Evolutionary conservation across 2,113 vertebrate genomes (phyloP).

Genomic region (Gadus chalcogrammus): DNA sequence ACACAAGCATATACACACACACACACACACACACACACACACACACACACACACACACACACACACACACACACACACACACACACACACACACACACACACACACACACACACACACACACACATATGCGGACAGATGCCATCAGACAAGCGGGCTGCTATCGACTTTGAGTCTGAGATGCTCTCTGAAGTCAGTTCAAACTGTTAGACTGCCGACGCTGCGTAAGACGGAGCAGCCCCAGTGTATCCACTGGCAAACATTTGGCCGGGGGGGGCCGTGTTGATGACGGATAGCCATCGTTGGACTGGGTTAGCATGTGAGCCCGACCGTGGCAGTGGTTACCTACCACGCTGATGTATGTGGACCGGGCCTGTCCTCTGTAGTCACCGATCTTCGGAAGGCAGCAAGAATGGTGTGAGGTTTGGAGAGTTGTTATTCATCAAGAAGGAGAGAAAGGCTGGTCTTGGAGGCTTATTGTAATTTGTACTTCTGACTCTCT

Average conservation of each 20-base stretch:
- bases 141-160: constrained; percentile 12
- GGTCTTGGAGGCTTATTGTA: constrained; percentile 31
- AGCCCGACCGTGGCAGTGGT: too few species aligned
- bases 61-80: too few species aligned
- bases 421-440: background rate
- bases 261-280: background rate
- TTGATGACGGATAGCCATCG: background rate
- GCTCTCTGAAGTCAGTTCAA: constrained; percentile 43
- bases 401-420: too few species aligned
- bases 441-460: constrained; percentile 44
- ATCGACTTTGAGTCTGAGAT: constrained; percentile 34
- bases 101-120: too few species aligned
- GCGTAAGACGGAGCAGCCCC: constrained; percentile 7
- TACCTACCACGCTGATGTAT: too few species aligned
- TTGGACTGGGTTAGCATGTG: background rate
- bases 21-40: too few species aligned
- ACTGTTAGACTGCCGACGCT: constrained; percentile 2
- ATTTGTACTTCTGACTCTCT: constrained; percentile 55
- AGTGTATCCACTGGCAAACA: constrained; percentile 1
- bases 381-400: too few species aligned
- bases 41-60: too few species aligned
- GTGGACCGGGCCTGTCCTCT: too few species aligned
- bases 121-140: too few species aligned
- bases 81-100: too few species aligned
- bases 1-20: too few species aligned